Evolutionary conservation across 2,888 invertebrate genomes (phyloP).

Genomic region (Aphidoletes aphidimyza): DNA sequence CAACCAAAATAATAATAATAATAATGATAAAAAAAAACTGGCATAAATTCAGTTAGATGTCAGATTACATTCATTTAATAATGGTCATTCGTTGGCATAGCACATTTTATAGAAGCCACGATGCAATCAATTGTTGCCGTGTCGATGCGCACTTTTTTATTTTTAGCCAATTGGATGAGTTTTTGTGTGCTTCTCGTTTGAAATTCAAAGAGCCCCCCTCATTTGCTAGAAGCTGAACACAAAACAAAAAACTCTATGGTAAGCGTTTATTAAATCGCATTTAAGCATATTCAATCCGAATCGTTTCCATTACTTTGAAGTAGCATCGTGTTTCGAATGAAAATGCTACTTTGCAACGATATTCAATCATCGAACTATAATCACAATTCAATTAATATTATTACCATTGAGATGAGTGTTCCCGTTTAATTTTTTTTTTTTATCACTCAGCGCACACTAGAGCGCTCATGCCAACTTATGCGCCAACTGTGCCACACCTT

Average conservation of each 20-base stretch:
- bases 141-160: no score
- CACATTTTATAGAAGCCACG: neutral
- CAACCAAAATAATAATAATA: neutral
- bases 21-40: neutral
- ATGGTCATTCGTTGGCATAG: conserved; percentile 36
- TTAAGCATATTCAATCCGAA: neutral
- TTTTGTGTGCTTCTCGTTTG: neutral
- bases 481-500: neutral
- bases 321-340: neutral
- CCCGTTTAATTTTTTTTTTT: no score
- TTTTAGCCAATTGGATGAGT: neutral
- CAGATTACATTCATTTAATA: conserved; percentile 45
- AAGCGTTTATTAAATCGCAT: conserved; percentile 14
- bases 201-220: no score
- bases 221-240: no score
- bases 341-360: neutral
- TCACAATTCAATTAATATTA: conserved; percentile 8
- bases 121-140: neutral
- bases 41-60: conserved; percentile 33
- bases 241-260: no score
- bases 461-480: no score
- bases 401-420: conserved; percentile 20
- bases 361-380: conserved; percentile 11
- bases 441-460: conserved; percentile 1
- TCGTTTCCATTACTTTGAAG: neutral